These are phyloP conservation scores for Ochropleura leucogaster DNA, from an alignment of 2,888 invertebrate genomes.

Conservation along the genomic window DNA sequence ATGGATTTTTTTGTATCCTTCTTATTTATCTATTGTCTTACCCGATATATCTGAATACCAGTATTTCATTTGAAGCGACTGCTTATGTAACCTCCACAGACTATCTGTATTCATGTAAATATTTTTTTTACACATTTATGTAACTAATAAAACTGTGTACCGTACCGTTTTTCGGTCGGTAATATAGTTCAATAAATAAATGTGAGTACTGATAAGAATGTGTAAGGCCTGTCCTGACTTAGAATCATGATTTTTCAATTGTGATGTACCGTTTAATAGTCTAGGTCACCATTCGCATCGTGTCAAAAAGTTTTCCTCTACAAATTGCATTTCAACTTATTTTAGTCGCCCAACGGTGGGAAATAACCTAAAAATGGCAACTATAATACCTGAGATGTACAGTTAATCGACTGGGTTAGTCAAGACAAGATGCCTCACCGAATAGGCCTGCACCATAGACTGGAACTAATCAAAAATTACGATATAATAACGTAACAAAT, in stretches of 20 bases:
- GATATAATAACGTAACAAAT: conserved; percentile 78
- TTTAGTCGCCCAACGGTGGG: conserved; percentile 22
- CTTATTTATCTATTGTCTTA: too few species aligned
- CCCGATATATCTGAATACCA: too few species aligned
- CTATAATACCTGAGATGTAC: conserved; percentile 47
- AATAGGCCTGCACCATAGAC: conserved; percentile 62
- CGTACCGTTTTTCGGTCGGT: too few species aligned
- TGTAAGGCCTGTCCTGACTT: not conserved
- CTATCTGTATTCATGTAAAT: too few species aligned
- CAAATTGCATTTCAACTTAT: conserved; percentile 31
- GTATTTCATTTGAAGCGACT: too few species aligned
- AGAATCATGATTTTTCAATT: conserved; percentile 30
- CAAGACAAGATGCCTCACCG: conserved; percentile 54
- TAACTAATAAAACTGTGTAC: too few species aligned
- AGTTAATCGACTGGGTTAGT: conserved; percentile 57
- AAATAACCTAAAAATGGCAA: conserved; percentile 40
- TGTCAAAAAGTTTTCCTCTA: conserved; percentile 32
- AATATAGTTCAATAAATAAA: not conserved
- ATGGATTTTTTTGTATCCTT: too few species aligned
- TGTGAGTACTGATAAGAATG: not conserved
- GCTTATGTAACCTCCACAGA: too few species aligned
- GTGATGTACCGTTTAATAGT: conserved; percentile 37
- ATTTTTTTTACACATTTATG: too few species aligned
- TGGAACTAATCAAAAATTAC: conserved; percentile 78
- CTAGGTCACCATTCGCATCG: conserved; percentile 31